These are phyloP conservation scores for Macrochelys suwanniensis DNA, from an alignment of 2,797 vertebrate species.

Conservation along the genomic window DNA sequence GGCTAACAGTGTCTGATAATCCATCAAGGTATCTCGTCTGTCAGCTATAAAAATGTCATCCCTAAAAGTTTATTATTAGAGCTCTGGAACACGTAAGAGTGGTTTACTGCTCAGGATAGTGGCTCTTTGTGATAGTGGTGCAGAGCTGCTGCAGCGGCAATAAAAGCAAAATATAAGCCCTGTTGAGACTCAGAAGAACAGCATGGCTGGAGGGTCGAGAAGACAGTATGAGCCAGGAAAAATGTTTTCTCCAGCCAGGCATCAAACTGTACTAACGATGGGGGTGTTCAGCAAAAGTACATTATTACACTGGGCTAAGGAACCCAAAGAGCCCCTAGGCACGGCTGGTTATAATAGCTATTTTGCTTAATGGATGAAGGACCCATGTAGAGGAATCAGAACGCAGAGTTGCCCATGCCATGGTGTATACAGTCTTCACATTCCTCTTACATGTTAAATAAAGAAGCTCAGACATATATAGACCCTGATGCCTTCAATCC, in stretches of 20 bases:
- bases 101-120: constrained; percentile 4
- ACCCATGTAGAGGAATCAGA: not conserved
- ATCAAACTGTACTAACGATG: not conserved
- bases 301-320: rapidly evolving
- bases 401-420: not conserved
- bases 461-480: constrained; percentile 24
- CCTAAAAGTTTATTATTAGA: constrained; percentile 57
- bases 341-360: not conserved
- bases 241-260: not conserved
- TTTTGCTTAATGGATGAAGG: not conserved
- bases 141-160: rapidly evolving
- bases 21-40: constrained; percentile 56
- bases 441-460: constrained; percentile 36
- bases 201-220: rapidly evolving
- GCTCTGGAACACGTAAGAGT: constrained; percentile 30
- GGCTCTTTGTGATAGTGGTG: rapidly evolving
- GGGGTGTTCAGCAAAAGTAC: not conserved
- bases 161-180: not conserved
- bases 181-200: rapidly evolving
- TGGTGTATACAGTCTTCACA: rapidly evolving
- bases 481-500: constrained; percentile 6
- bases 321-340: not conserved
- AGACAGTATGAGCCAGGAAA: rapidly evolving
- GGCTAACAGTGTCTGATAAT: constrained; percentile 61
- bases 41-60: constrained; percentile 60